A percentile compares a stretch with the other conserved stretches of the same genome.
Conservation (phyloP, 1,140 invertebrate genomes). For the Pseudomyrmex gracilis region DNA sequence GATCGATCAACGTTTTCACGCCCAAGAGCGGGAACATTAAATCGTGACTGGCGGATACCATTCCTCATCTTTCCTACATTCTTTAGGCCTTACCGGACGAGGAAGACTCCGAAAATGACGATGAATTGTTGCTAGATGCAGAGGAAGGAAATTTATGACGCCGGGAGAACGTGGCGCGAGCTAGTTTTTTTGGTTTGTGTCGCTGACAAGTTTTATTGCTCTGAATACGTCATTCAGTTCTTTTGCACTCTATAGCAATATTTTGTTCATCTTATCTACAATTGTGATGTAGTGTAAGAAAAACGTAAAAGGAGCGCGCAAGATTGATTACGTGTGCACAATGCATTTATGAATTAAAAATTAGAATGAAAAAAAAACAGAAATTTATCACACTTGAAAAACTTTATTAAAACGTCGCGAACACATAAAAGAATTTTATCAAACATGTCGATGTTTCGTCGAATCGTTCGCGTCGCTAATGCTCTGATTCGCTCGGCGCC, state of each 20-base stretch:
- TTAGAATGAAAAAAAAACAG: neutral
- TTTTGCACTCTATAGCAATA: neutral
- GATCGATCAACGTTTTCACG: conserved; percentile 65
- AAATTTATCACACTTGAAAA: neutral
- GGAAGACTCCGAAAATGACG: conserved; percentile 55
- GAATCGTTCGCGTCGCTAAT: conserved; percentile 33
- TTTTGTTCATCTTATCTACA: conserved; percentile 45
- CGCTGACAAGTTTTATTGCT: conserved; percentile 51
- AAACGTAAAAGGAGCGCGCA: neutral
- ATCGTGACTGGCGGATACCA: conserved; percentile 58
- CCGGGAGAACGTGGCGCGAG: conserved; percentile 23
- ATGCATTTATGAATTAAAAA: conserved; percentile 16
- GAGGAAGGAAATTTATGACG: conserved; percentile 58
- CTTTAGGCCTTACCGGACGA: conserved; percentile 49
- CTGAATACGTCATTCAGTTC: neutral
- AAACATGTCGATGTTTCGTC: neutral
- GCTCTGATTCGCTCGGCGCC: neutral
- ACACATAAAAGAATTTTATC: neutral
- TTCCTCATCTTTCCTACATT: conserved; percentile 60
- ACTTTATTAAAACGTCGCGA: too few relatives aligned
- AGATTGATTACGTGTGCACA: conserved; percentile 12
- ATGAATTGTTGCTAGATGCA: conserved; percentile 60
- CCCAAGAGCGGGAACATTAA: conserved; percentile 51
- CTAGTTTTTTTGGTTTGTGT: conserved; percentile 46
- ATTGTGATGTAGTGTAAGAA: conserved; percentile 15